Evolutionary conservation across 2,888 invertebrate species (phyloP).

Genomic region (Netelia fuscicornis): DNA sequence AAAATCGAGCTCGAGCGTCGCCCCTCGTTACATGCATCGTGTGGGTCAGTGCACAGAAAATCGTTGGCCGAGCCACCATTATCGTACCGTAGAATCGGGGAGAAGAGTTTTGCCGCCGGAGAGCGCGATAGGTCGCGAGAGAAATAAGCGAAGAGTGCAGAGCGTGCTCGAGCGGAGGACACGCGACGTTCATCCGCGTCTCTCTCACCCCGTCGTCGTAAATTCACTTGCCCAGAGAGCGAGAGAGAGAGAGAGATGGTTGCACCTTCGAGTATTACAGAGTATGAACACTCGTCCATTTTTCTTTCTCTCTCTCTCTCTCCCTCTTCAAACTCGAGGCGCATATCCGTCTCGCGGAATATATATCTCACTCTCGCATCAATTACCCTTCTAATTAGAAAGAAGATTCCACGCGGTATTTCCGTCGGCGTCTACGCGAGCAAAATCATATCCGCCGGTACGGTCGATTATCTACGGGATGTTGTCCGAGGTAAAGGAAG

Average conservation of each 20-base stretch:
- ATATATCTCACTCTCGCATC: slow-evolving; percentile 59
- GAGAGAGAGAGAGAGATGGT: slow-evolving; percentile 6
- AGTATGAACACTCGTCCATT: slow-evolving; percentile 14
- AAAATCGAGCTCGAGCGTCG: slow-evolving; percentile 31
- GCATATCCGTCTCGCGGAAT: slow-evolving; percentile 57
- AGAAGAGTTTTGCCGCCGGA: slow-evolving; percentile 28
- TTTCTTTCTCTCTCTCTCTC: slow-evolving; percentile 13
- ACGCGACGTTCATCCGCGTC: slow-evolving; percentile 70
- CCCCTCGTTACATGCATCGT: slow-evolving; percentile 66
- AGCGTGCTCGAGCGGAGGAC: slow-evolving; percentile 61
- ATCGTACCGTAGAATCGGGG: slow-evolving; percentile 69
- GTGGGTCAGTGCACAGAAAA: slow-evolving; percentile 73
- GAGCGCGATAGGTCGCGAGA: slow-evolving; percentile 35
- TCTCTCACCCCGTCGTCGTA: slow-evolving; percentile 64
- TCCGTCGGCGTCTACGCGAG: slow-evolving; percentile 57
- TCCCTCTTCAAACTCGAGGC: slow-evolving; percentile 10
- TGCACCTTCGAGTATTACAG: slow-evolving; percentile 16
- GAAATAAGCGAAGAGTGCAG: slow-evolving; percentile 43
- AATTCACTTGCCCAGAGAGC: slow-evolving; percentile 66
- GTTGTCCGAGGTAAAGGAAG: slow-evolving; percentile 57
- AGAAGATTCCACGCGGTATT: slow-evolving; percentile 63
- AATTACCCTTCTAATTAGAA: slow-evolving; percentile 68
- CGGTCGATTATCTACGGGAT: slow-evolving; percentile 66
- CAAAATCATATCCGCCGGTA: slow-evolving; percentile 65
- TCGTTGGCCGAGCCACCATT: slow-evolving; percentile 68